Evolutionary conservation across 2,888 invertebrate genomes (phyloP), one percentile per base, ranked within the genome.

Genomic region (Rhingia rostrata): DNA sequence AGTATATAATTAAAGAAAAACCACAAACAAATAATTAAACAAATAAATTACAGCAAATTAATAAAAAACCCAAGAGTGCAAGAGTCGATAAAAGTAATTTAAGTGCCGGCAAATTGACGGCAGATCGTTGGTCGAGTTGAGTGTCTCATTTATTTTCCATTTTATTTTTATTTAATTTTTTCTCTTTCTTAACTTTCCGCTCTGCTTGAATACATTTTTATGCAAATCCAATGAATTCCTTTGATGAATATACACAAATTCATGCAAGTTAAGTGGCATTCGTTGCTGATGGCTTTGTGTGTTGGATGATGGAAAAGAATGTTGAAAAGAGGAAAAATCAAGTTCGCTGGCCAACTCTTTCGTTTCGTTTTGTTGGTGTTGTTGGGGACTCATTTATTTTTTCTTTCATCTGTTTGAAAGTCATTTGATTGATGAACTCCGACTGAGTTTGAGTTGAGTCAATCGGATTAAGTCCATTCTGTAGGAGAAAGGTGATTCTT

Each of bases 191-290:
- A 12, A 12, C 41, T 43, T 51, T 54, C 3, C 49, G 49, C 49
- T 58, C 56, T 74, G 56, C 39, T 49, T 58, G 64, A 64, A 49
- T 56, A 56, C 47, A 49, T 32, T 64, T 75, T 64, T 75, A 75
- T 75, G 74, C 74, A 75, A 75, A 75, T 75, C 51, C 12, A 66
- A 58, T 58, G 58, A 56, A 74, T 64, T 61, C 61, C 35, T 61
- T 49, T 41, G 41, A 49, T 73, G 37, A 37, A 37, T 53, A 32
- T 45, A 56, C 37, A 56, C 10, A 54, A 49, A 49, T 64, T 45
- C 45, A 45, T 22, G 22, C 33, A 22, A 47, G 12, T 9, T 37
- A 35, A 69, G 51, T 41, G n/a, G 43, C 33, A 32, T 54, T 30
- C 12, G 30, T 14, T 14, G 51, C 35, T 43, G 33, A 35, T 41